Base-by-base conservation (phyloP, 2,113 vertebrate genomes). In the Anoura caudifer region DNA sequence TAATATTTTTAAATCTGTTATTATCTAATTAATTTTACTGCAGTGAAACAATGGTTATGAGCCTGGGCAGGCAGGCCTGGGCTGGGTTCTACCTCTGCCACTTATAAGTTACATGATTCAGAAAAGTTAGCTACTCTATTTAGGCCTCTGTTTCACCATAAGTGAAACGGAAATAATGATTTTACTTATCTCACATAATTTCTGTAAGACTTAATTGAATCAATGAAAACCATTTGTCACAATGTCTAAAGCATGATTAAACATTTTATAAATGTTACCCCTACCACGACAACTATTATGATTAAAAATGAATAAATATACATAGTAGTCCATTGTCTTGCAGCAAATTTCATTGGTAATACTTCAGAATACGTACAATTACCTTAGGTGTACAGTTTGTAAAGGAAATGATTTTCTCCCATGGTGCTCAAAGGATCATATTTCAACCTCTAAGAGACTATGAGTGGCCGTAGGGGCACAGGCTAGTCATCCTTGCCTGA, bases 1-100 rank as follows among this genome's bases (percentile, higher is more conserved):
- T 96, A 54, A 95, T 91, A 94, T 96, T 91, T 95, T 52, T 52
- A 7, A 91, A 94, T 85, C 87, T 79, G 89, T 96, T 97, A 90
- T 97, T 94, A 96, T 94, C 89, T 93, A 94, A 97, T 97, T 96
- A 92, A 94, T 97, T 97, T 96, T 96, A 95, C 92, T 96, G 93
- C 79, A 87, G 87, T 87, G 76, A 82, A 65, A 65, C 65, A 91
- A 76, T 43, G 67, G 31, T 94, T 96, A 92, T 90, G 92, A 87
- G 72, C 87, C 93, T 84, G 50, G 52, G 67, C 41, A 79, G 61
- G 36, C 59, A 56, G 63, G 80, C 88, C n/a, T 77, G 72, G 52
- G 61, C 61, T 69, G 22, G 28, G 28, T 28, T 94, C 50, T 91
- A 6, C 36, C 87, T 65, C 82, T 93, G 89, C 4, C 69, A 56